These are phyloP conservation scores for Torymus tubicola DNA, from an alignment of 2,888 invertebrate genomes.

Conservation along the genomic window DNA sequence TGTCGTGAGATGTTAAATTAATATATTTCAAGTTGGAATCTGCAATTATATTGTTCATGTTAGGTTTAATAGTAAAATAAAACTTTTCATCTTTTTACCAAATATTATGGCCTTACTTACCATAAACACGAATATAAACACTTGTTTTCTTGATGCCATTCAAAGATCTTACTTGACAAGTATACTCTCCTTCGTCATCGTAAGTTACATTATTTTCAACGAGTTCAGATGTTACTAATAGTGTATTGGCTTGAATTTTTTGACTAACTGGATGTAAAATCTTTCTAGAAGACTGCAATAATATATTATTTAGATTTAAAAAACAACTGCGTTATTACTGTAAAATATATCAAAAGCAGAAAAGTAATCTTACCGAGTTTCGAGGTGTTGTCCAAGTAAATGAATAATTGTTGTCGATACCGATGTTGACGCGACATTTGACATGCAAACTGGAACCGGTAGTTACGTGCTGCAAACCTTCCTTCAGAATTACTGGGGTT, in stretches of 20 bases:
- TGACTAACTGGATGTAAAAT: conserved; percentile 12
- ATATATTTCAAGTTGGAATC: conserved; percentile 64
- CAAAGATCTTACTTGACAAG: conserved; percentile 61
- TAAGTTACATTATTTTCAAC: conserved; percentile 62
- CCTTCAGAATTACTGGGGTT: conserved; percentile 35
- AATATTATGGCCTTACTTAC: conserved; percentile 57
- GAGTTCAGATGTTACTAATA: conserved; percentile 60
- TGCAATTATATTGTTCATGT: conserved; percentile 52
- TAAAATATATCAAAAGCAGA: neutral
- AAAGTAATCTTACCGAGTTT: conserved; percentile 55
- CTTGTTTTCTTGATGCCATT: conserved; percentile 49
- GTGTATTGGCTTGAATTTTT: conserved; percentile 31
- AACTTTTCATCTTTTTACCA: no score
- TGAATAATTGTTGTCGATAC: conserved; percentile 49
- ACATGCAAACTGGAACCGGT: conserved; percentile 67
- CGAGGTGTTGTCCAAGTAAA: conserved; percentile 57
- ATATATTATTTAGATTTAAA: no score
- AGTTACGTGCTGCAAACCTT: conserved; percentile 64
- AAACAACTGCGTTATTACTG: no score
- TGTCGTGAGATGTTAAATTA: conserved; percentile 60
- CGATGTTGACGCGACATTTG: conserved; percentile 65
- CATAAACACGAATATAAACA: conserved; percentile 62
- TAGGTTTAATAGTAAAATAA: no score
- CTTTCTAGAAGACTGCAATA: conserved; percentile 32
- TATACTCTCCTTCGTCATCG: conserved; percentile 67